These are phyloP conservation scores for Philotrypesis tridentata DNA, from an alignment of 1,140 invertebrate species.

Conservation along the genomic window DNA sequence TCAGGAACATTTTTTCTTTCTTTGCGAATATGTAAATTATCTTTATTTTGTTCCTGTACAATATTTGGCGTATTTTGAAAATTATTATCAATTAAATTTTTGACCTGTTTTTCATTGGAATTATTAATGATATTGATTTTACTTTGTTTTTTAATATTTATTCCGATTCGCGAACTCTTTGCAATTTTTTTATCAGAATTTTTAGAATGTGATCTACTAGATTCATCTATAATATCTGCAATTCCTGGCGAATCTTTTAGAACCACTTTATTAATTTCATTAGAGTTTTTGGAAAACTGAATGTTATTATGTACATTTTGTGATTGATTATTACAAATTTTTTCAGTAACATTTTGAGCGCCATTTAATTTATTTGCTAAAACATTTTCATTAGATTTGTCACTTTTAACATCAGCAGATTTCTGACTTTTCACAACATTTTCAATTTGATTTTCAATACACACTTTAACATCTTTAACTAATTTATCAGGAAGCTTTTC, in stretches of 20 bases:
- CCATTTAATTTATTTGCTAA: neutral
- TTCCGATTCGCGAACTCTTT: neutral
- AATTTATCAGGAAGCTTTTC: constrained; percentile 6
- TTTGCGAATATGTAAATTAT: neutral
- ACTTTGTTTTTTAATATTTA: neutral
- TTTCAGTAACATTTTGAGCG: neutral
- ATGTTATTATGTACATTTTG: constrained; percentile 23
- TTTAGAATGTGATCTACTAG: constrained; percentile 7
- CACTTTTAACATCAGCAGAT: neutral
- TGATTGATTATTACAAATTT: constrained; percentile 16
- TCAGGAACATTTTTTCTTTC: neutral
- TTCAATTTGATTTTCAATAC: constrained; percentile 31
- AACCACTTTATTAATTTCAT: neutral
- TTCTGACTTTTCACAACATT: constrained; percentile 14
- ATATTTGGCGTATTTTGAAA: neutral
- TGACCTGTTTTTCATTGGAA: neutral
- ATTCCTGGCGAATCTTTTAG: constrained; percentile 1
- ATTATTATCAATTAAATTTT: neutral
- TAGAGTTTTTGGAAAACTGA: constrained; percentile 12
- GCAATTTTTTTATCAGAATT: neutral
- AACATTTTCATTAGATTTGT: neutral
- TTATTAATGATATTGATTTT: neutral
- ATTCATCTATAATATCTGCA: constrained; percentile 7
- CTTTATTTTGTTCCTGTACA: neutral
- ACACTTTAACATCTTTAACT: constrained; percentile 12